phyloP scores from a whole-genome alignment of 2,888 invertebrate genomes.

The Boloria selene region DNA sequence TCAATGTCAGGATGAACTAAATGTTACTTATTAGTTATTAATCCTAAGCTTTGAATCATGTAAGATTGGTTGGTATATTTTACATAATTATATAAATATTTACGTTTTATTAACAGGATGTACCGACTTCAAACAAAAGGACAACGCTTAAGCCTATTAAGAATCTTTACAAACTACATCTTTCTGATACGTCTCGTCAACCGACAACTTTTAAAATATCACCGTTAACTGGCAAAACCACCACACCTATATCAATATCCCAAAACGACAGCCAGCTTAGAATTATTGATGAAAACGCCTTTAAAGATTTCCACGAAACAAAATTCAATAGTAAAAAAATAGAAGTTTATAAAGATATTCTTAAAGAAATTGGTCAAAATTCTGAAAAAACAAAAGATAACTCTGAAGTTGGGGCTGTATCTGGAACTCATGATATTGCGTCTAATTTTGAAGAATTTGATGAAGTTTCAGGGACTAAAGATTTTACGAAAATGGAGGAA shows the following conservation, averaged over 20 bases:
- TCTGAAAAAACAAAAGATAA: slow-evolving; percentile 2
- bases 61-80: too few species aligned
- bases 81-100: too few species aligned
- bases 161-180: slow-evolving; percentile 13
- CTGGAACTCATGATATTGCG: slow-evolving; percentile 1
- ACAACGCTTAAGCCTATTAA: slow-evolving; percentile 45
- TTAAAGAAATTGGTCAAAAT: slow-evolving; percentile 25
- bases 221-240: slow-evolving; percentile 39
- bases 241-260: slow-evolving; percentile 40
- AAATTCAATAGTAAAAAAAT: slow-evolving; percentile 56
- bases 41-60: too few species aligned
- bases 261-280: slow-evolving; percentile 44
- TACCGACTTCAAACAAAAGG: slow-evolving; percentile 40
- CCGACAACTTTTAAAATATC: slow-evolving; percentile 49
- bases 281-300: slow-evolving; percentile 45
- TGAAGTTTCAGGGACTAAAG: neutral
- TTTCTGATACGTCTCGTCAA: slow-evolving; percentile 5
- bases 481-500: slow-evolving; percentile 12
- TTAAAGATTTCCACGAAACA: slow-evolving; percentile 54
- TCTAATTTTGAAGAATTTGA: slow-evolving; percentile 1
- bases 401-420: slow-evolving; percentile 9
- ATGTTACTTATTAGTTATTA: too few species aligned
- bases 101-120: slow-evolving; percentile 45
- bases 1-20: too few species aligned
- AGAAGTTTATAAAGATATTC: slow-evolving; percentile 40